Conservation (phyloP, 2,888 invertebrate genomes). For the Rhagophthalmus giganteus region DNA sequence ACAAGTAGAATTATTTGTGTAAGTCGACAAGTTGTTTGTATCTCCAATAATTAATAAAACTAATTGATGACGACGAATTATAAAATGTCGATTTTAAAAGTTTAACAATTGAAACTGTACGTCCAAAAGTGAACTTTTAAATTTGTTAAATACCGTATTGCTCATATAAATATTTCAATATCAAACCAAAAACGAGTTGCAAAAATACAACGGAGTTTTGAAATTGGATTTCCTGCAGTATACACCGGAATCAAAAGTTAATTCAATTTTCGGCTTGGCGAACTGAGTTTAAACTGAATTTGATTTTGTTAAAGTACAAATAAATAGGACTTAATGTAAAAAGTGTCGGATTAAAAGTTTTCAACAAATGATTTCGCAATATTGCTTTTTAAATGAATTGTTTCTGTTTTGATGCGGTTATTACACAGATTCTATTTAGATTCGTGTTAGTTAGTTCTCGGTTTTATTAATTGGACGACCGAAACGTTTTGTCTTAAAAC, state of each 20-base stretch:
- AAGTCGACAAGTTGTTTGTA: background rate
- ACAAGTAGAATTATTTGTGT: background rate
- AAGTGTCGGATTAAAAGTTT: background rate
- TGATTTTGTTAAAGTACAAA: background rate
- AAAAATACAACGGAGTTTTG: too few species aligned
- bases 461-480: too few species aligned
- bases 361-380: too few species aligned
- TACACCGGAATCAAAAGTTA: background rate
- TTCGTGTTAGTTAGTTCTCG: too few species aligned
- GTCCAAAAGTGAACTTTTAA: too few species aligned
- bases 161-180: too few species aligned
- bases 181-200: too few species aligned
- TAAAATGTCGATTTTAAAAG: background rate
- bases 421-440: too few species aligned
- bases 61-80: slow-evolving; percentile 1
- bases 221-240: background rate
- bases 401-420: too few species aligned
- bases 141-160: too few species aligned
- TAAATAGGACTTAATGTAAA: background rate
- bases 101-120: background rate
- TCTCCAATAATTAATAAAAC: background rate
- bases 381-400: too few species aligned
- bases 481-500: too few species aligned
- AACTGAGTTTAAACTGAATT: background rate
- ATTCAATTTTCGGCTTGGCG: background rate